Evolutionary conservation across 2,888 invertebrate species (phyloP).

Genomic region (Drosophila greeni): DNA sequence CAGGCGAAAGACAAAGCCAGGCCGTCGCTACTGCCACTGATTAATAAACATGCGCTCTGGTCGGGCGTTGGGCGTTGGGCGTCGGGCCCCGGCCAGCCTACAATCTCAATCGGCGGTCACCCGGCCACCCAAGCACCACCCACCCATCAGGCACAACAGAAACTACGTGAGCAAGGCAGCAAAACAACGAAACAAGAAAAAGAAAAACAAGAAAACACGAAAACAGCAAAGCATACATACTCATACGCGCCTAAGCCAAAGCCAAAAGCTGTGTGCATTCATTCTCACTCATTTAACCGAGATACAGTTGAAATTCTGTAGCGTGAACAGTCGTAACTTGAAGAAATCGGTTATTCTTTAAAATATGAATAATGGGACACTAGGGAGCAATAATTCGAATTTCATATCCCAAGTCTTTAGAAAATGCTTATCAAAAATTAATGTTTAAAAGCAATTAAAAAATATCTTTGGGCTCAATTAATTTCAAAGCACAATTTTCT

Average conservation of each 20-base stretch:
- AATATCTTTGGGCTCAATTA: too few species aligned
- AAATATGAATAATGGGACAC: not conserved
- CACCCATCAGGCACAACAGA: constrained; percentile 28
- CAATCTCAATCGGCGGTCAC: constrained; percentile 64
- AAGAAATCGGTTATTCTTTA: too few species aligned
- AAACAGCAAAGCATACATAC: constrained; percentile 39
- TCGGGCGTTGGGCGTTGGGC: constrained; percentile 22
- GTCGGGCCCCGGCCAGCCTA: constrained; percentile 54
- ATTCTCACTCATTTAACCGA: constrained; percentile 23
- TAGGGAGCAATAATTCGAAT: not conserved
- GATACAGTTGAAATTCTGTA: constrained; percentile 14
- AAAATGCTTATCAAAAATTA: not conserved
- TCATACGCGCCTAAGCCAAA: constrained; percentile 28
- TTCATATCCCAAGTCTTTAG: not conserved
- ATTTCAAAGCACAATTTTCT: too few species aligned
- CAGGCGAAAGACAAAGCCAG: constrained; percentile 48
- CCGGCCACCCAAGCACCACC: constrained; percentile 34
- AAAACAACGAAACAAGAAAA: constrained; percentile 15
- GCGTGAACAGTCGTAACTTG: not conserved
- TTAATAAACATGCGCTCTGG: constrained; percentile 70
- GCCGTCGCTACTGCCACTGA: constrained; percentile 45
- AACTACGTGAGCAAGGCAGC: constrained; percentile 23
- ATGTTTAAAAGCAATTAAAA: not conserved
- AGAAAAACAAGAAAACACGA: constrained; percentile 12
- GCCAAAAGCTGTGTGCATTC: constrained; percentile 29